Base-by-base conservation (phyloP, 2,888 invertebrate species). In the Neocrepidodera transversa region DNA sequence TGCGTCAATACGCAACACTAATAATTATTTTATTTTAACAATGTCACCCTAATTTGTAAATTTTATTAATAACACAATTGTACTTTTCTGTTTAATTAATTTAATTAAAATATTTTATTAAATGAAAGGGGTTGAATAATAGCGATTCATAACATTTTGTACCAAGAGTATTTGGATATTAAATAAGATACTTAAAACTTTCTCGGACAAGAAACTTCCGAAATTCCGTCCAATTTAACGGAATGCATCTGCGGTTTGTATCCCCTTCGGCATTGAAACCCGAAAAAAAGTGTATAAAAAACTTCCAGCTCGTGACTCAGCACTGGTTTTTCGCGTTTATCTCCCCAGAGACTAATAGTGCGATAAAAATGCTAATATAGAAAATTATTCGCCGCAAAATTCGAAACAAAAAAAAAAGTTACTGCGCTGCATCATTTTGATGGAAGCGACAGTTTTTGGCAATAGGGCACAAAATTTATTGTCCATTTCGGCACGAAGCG, bases 301-400 rank as follows among this genome's bases (percentile, higher is more conserved):
- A 28, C 16, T 18, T 26, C 13, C 8, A 36, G 23, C 13, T 14
- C 51, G 28, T 35, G 35, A 51, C 40, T 51, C 40, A 40, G 51
- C 51, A 51, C 3, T 51, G 40, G 28, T 51, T 51, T 53, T 47
- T 36, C 45, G 45, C 20, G 36, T 53, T 43, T 42, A 43, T 53
- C 43, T 45, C 36, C 20, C 23, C 36, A 20, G 26, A 45, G 45
- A 54, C 54, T 54, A 47, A 54, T 36, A 45, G 36, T 30, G 45
- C 45, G 35, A 54, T 54, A 54, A 54, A 54, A 54, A 54, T 54
- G 54, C 45, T 54, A 54, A 54, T 54, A 54, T 36, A 26, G 36
- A 45, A 26, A 54, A 36, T 54, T 54, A 54, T 54, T 45, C 14
- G 26, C 36, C 45, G 18, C 54, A 54, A 47, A 54, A 45, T 45